Evolutionary conservation across 2,797 vertebrate genomes (phyloP), one percentile per base, ranked within the genome.

Genomic region (Crax fasciolata): DNA sequence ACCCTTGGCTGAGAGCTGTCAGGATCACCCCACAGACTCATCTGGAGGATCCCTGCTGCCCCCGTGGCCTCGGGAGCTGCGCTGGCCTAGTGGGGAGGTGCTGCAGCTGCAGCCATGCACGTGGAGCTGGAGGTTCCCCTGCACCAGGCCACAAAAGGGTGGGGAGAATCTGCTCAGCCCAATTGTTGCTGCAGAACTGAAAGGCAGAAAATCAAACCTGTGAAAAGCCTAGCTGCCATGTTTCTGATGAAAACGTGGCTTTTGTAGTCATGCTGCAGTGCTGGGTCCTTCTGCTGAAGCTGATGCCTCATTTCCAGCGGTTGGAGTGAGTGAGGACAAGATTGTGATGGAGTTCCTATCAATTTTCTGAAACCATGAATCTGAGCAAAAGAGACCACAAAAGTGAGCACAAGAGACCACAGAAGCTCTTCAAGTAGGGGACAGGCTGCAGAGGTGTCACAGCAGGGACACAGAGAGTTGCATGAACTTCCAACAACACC

Each of bases 111-210:
- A 41, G n/a, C 66, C 32, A 73, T 66, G 7, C 14, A 10, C 2
- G 1, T 3, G 16, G 1, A 44, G 10, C 18, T 65, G 32, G 68
- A 57, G 21, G 14, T 27, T 13, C 18, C n/a, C 25, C 0, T 14
- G 48, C 48, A 25, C 41, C 90, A 71, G 13, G 21, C n/a, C 16
- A 19, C 19, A 78, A 13, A 10, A 2, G 13, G 3, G 2, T 51
- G 28, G 13, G 21, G 10, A 86, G 55, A 84, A 49, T n/a, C 62
- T 44, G 6, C 38, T 66, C 65, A 43, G 14, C 6, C 12, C 49
- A 3, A 23, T 68, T 67, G 7, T 15, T 76, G 28, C 15, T 46
- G 0, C 0, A 28, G 21, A 28, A 16, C 15, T 58, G n/a, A 84
- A 49, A 90, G 21, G 11, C 32, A 87, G 20, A 62, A 67, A 75